Evolutionary conservation across 2,888 invertebrate genomes (phyloP), one percentile per base, ranked within the genome.

Genomic region (Schizaphis graminum): DNA sequence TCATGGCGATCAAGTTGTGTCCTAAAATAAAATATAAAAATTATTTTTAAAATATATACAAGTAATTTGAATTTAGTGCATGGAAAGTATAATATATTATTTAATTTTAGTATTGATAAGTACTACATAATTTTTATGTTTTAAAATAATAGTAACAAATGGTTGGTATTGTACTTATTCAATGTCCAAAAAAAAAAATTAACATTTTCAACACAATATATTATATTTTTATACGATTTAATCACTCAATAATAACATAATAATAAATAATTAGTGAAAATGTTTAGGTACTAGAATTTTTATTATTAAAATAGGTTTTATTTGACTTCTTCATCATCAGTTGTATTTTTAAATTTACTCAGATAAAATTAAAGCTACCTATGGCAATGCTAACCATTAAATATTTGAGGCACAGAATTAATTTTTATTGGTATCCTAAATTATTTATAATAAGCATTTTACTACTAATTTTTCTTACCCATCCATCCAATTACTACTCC

Each of bases 1-100:
- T 99, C 99, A 95, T 98, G 98, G 95, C 98, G 98, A 95, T 98
- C 98, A 95, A 99, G 96, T 95, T 97, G 97, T 95, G 97, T 97
- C 96, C 99, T 99, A 95, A 77, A 96, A 97, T 95, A 24, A 56
- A 56, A 61, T n/a, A 67, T 24, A 90, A 3, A n/a, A 47, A 88
- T 53, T 35, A 35, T 21, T 35, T 53, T 24, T 35, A 35, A n/a
- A 77, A 21, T 35, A 77, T 21, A 67, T 5, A 35, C 0, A 77
- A 35, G 21, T 77, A 77, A 77, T 77, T 77, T 77, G 35, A 77
- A 77, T 77, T 77, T 21, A 77, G 77, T 77, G 7, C 21, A 41
- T 7, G 35, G 35, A 77, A 35, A 77, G 35, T 77, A n/a, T n/a
- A 35, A 77, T 2, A 77, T 21, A 35, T 21, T 41, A 77, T 77